Conservation (phyloP, 1,140 invertebrate genomes). For the Aporrectodea caliginosa region DNA sequence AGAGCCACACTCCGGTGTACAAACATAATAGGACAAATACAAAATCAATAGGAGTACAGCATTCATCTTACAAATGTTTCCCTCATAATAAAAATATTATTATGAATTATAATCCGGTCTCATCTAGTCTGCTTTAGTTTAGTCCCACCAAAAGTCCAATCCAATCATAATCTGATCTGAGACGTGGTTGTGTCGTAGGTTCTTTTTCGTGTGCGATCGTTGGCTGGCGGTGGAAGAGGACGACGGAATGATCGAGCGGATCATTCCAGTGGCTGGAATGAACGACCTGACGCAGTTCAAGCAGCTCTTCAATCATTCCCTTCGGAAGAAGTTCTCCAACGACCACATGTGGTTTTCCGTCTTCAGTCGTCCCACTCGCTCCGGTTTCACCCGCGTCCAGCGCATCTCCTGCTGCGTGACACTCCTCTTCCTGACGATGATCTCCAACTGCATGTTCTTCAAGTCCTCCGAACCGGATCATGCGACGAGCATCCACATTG, state of each 20-base stretch:
- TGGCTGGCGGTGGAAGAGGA: conserved; percentile 56
- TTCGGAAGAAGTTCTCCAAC: conserved; percentile 55
- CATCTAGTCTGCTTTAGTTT: too few relatives aligned
- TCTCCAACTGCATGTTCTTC: conserved; percentile 57
- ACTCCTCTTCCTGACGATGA: conserved; percentile 55
- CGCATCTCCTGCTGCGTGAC: conserved; percentile 54
- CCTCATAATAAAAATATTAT: too few relatives aligned
- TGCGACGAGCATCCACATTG: conserved; percentile 36
- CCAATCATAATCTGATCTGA: too few relatives aligned
- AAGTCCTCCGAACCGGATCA: conserved; percentile 35
- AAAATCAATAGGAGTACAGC: too few relatives aligned
- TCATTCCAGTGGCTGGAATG: conserved; percentile 52
- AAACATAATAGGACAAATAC: too few relatives aligned
- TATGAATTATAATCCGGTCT: too few relatives aligned
- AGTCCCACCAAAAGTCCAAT: too few relatives aligned
- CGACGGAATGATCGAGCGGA: conserved; percentile 54
- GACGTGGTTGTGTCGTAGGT: too few relatives aligned
- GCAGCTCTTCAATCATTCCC: conserved; percentile 54
- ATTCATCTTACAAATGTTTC: too few relatives aligned
- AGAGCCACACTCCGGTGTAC: too few relatives aligned
- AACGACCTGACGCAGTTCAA: conserved; percentile 54
- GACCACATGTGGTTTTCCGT: conserved; percentile 56
- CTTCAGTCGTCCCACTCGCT: conserved; percentile 50
- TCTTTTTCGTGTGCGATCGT: conserved; percentile 50
- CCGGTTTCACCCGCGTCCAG: conserved; percentile 55